These are phyloP conservation scores for Potamilus streckersoni DNA, from an alignment of 1,140 invertebrate genomes.

Conservation along the genomic window DNA sequence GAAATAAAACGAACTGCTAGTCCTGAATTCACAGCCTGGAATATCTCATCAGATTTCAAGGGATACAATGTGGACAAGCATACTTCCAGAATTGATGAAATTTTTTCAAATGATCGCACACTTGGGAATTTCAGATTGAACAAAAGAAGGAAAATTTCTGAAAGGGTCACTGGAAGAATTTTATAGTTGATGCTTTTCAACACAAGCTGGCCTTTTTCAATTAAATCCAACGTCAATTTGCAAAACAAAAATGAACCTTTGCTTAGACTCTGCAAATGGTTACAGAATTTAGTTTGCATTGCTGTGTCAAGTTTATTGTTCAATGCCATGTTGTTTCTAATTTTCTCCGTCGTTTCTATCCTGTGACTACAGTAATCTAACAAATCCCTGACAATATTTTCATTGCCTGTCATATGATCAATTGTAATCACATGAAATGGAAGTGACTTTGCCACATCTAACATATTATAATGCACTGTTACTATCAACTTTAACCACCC, in stretches of 20 bases:
- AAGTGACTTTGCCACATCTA: slow-evolving; percentile 84
- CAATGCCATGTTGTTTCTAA: slow-evolving; percentile 84
- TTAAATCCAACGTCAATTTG: slow-evolving; percentile 92
- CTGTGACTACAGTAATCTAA: slow-evolving; percentile 88
- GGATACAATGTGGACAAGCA: slow-evolving; percentile 89
- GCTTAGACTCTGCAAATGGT: slow-evolving; percentile 84
- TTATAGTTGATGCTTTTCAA: slow-evolving; percentile 93
- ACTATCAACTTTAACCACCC: slow-evolving; percentile 91
- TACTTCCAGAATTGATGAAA: slow-evolving; percentile 81
- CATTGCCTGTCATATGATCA: slow-evolving; percentile 48
- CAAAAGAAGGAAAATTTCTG: slow-evolving; percentile 92
- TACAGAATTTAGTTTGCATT: slow-evolving; percentile 82
- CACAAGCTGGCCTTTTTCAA: slow-evolving; percentile 92
- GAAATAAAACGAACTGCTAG: slow-evolving; percentile 74
- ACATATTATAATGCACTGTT: slow-evolving; percentile 86
- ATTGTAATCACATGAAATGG: slow-evolving; percentile 77
- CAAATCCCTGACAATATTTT: slow-evolving; percentile 76
- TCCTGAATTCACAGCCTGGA: slow-evolving; percentile 91
- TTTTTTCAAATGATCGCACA: slow-evolving; percentile 87
- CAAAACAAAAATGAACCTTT: slow-evolving; percentile 92
- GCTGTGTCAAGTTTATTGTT: slow-evolving; percentile 73
- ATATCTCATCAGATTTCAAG: slow-evolving; percentile 89
- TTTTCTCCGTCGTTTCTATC: slow-evolving; percentile 80
- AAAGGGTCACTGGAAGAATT: slow-evolving; percentile 88
- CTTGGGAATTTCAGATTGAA: slow-evolving; percentile 94